A percentile compares a stretch with the other conserved stretches of the same genome.
Evolutionary conservation across 2,888 invertebrate genomes (phyloP).

Genomic region (Synanthedon myopaeformis): DNA sequence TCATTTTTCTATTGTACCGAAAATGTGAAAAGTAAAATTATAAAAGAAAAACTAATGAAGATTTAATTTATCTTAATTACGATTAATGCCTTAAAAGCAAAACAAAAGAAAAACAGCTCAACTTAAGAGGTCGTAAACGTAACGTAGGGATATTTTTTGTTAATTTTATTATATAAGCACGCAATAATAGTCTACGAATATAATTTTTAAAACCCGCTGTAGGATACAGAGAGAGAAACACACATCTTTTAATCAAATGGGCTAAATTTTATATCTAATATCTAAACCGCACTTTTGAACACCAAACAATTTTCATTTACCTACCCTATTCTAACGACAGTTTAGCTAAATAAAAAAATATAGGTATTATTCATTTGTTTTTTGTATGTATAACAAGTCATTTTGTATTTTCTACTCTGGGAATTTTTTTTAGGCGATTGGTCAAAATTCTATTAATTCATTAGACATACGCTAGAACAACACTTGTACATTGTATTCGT

Average conservation of each 20-base stretch:
- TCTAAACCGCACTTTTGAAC: conserved; percentile 57
- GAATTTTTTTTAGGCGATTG: conserved; percentile 47
- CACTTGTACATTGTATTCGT: conserved; percentile 13
- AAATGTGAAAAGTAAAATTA: too few species aligned
- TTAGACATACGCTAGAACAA: conserved; percentile 24
- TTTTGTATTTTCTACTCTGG: conserved; percentile 45
- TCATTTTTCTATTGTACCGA: too few species aligned
- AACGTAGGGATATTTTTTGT: too few species aligned
- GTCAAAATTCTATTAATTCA: conserved; percentile 26
- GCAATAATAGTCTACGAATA: too few species aligned
- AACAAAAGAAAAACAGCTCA: too few species aligned
- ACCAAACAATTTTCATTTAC: conserved; percentile 50
- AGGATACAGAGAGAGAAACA: conserved; percentile 9
- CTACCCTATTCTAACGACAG: conserved; percentile 42
- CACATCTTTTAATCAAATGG: conserved; percentile 34
- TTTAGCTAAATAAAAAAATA: conserved; percentile 68
- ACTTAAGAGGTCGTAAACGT: too few species aligned
- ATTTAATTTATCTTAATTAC: too few species aligned
- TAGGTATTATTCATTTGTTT: conserved; percentile 25
- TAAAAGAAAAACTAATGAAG: too few species aligned
- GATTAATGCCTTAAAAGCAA: too few species aligned
- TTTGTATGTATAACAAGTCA: conserved; percentile 53
- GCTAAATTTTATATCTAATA: conserved; percentile 40
- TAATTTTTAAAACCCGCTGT: too few species aligned
- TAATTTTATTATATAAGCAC: too few species aligned